Evolutionary conservation across 2,797 vertebrate species (phyloP).

Genomic region (Pantherophis alleghaniensis): DNA sequence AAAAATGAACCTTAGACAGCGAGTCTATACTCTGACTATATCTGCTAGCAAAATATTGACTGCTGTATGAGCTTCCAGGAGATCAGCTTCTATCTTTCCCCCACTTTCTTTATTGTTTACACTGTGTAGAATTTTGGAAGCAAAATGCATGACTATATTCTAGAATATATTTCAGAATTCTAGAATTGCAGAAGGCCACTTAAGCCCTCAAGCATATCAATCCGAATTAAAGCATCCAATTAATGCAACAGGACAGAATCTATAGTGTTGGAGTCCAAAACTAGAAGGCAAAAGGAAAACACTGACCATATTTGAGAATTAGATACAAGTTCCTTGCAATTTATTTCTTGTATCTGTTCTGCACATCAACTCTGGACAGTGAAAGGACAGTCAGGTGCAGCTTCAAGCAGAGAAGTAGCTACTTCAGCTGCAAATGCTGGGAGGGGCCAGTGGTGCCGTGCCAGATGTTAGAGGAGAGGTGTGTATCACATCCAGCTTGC

Average conservation of each 20-base stretch:
- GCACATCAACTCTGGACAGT: background rate
- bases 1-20: background rate
- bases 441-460: background rate
- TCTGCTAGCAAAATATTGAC: background rate
- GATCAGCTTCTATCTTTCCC: background rate
- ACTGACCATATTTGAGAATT: background rate
- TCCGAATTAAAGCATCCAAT: background rate
- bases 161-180: background rate
- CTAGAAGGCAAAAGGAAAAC: background rate
- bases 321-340: background rate
- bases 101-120: background rate
- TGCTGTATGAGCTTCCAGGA: background rate
- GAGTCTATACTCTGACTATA: background rate
- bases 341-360: background rate
- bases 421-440: background rate
- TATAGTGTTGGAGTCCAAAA: background rate
- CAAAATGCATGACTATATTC: background rate
- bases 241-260: background rate
- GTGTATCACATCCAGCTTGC: background rate
- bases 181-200: background rate
- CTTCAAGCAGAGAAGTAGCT: background rate
- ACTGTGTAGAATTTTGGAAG: background rate
- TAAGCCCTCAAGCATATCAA: background rate
- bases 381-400: background rate
- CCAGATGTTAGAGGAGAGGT: background rate